Percentiles rank a stretch among this genome's conserved stretches.
Evolutionary conservation across 2,113 vertebrate species (phyloP).

Genomic region (Kryptolebias marmoratus): DNA sequence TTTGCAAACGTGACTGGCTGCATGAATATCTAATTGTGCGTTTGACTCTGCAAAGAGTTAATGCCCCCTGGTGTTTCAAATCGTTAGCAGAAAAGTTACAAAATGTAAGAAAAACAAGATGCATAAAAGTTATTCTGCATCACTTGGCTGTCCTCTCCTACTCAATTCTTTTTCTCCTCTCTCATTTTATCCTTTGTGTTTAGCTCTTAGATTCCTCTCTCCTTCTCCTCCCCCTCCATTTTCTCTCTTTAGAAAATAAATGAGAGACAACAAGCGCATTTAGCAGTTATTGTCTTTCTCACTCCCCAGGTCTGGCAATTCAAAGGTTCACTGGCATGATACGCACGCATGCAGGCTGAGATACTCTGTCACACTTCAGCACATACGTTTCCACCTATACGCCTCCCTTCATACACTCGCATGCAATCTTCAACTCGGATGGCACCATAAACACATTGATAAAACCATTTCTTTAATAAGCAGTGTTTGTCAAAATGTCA

Average conservation of each 20-base stretch:
- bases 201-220: constrained; percentile 47
- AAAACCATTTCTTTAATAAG: constrained; percentile 83
- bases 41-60: constrained; percentile 7
- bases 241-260: constrained; percentile 64
- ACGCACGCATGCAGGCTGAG: constrained; percentile 21
- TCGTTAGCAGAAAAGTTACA: constrained; percentile 38
- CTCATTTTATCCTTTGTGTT: constrained; percentile 50
- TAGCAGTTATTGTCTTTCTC: constrained; percentile 63
- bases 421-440: constrained; percentile 40
- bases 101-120: constrained; percentile 53
- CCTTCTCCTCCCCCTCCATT: constrained; percentile 52
- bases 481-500: constrained; percentile 81
- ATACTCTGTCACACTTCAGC: constrained; percentile 50
- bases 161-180: constrained; percentile 16
- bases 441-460: constrained; percentile 77
- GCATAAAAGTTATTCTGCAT: constrained; percentile 56
- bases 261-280: constrained; percentile 66
- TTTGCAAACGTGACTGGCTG: constrained; percentile 2
- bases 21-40: not conserved
- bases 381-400: constrained; percentile 41
- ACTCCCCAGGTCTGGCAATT: constrained; percentile 50
- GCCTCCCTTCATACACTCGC: constrained; percentile 25
- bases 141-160: constrained; percentile 39
- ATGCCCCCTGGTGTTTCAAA: constrained; percentile 21
- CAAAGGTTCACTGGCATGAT: constrained; percentile 31